Conservation (phyloP, 2,797 vertebrate genomes). For the Nyctalus aviator region DNA sequence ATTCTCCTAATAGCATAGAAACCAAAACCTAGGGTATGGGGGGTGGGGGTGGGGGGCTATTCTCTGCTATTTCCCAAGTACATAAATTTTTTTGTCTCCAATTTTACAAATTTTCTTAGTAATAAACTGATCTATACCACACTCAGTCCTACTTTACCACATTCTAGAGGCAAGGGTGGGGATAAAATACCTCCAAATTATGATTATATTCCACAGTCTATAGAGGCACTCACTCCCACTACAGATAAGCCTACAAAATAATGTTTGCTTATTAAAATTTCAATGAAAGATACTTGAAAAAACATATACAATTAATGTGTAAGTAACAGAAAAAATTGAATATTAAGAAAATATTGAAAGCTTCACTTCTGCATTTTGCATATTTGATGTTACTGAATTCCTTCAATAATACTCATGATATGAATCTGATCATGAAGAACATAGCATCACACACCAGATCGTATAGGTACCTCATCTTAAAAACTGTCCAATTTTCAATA, state of each 20-base stretch:
- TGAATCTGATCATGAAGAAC: not conserved
- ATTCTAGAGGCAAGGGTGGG: not conserved
- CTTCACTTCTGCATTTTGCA: not conserved
- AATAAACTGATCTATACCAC: not conserved
- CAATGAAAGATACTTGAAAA: not conserved
- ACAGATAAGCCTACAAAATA: not conserved
- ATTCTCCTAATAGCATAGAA: not conserved
- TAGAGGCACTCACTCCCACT: not conserved
- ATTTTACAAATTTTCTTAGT: not conserved
- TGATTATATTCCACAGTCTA: not conserved
- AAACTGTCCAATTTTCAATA: not conserved
- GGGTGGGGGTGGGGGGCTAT: not conserved
- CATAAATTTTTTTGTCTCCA: not conserved
- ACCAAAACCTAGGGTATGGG: not conserved
- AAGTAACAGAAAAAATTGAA: not conserved
- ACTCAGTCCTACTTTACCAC: not conserved
- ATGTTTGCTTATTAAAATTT: not conserved
- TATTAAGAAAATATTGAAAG: not conserved
- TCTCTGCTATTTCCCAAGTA: not conserved
- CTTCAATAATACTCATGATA: not conserved
- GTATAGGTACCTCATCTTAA: no score
- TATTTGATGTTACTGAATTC: not conserved
- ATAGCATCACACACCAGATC: not conserved
- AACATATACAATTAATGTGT: not conserved
- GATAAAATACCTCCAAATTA: not conserved